Percentiles rank a stretch among this genome's conserved stretches.
These are phyloP conservation scores for Seriola rivoliana DNA, from an alignment of 2,113 vertebrate genomes.

Conservation along the genomic window DNA sequence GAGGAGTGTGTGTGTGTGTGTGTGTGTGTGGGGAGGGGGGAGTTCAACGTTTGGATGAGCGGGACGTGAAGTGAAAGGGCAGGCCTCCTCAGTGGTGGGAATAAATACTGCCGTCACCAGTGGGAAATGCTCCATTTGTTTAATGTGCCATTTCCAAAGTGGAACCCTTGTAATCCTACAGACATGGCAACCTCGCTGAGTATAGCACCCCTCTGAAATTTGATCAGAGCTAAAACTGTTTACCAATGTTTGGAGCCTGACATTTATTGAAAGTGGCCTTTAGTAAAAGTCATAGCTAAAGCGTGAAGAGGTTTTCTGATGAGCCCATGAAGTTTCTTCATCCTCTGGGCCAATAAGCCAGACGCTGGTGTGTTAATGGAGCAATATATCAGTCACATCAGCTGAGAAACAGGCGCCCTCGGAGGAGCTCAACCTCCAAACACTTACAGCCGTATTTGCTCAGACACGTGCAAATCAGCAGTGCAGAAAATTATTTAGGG, in stretches of 20 bases:
- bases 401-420: conserved; percentile 17
- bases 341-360: conserved; percentile 55
- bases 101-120: conserved; percentile 72
- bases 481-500: neutral
- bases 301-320: conserved; percentile 81
- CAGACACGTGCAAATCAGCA: conserved; percentile 16
- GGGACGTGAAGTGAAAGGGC: conserved; percentile 72
- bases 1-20: neutral
- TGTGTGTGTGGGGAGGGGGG: neutral
- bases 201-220: conserved; percentile 75
- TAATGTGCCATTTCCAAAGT: conserved; percentile 76
- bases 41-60: conserved; percentile 49
- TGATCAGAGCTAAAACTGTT: conserved; percentile 83
- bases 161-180: conserved; percentile 67
- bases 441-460: conserved; percentile 21
- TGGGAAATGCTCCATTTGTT: conserved; percentile 77
- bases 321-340: conserved; percentile 70
- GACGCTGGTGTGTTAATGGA: conserved; percentile 41
- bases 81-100: conserved; percentile 63
- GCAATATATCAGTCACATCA: conserved; percentile 62
- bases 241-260: conserved; percentile 81
- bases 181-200: conserved; percentile 62
- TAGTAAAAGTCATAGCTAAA: conserved; percentile 83
- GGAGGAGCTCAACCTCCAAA: conserved; percentile 6
- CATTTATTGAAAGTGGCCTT: conserved; percentile 87